These are phyloP conservation scores for Pseudonaja textilis DNA, from an alignment of 2,113 vertebrate species.

Conservation along the genomic window DNA sequence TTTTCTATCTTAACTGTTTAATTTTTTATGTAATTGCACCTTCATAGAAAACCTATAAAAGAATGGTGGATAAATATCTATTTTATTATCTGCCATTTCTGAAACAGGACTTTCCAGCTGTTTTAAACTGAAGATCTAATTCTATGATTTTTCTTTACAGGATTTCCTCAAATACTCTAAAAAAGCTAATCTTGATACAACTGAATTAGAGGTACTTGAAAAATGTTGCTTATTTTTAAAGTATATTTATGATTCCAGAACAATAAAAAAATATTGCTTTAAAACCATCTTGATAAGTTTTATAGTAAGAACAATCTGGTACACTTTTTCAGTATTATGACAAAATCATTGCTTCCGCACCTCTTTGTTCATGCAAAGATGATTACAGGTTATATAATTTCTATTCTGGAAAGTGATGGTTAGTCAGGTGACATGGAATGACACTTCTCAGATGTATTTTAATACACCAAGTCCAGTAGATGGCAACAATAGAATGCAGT, in stretches of 20 bases:
- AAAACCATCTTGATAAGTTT: background rate
- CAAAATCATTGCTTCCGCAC: constrained; percentile 7
- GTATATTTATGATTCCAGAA: background rate
- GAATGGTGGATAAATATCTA: background rate
- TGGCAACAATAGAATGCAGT: background rate
- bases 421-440: background rate
- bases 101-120: background rate
- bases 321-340: background rate
- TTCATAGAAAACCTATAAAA: background rate
- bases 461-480: background rate
- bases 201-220: constrained; percentile 86
- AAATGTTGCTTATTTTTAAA: background rate
- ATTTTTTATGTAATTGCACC: background rate
- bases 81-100: background rate
- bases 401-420: constrained; percentile 16
- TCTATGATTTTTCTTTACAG: constrained; percentile 60
- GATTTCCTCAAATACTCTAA: constrained; percentile 95
- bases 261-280: constrained; percentile 23
- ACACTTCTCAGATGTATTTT: background rate
- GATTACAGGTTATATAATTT: background rate
- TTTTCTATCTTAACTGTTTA: background rate
- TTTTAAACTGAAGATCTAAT: background rate
- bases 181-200: constrained; percentile 88
- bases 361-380: constrained; percentile 5
- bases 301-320: constrained; percentile 2